phyloP scores from a whole-genome alignment of 2,113 vertebrate genomes.

The Sterna hirundo region DNA sequence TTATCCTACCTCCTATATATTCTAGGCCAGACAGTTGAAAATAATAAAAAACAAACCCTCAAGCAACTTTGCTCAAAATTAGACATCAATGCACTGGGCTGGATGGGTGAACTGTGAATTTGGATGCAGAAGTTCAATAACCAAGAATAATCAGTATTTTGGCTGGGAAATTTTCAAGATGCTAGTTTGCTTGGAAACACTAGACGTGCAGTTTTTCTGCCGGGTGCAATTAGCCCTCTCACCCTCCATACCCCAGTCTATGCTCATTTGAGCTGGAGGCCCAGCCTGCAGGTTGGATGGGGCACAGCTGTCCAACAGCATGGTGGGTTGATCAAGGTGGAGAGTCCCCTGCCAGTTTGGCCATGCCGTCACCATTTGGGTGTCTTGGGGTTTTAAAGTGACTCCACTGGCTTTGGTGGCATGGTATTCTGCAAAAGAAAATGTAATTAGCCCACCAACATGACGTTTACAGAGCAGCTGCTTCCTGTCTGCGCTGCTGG shows the following conservation, averaged over 20 bases:
- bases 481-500: background rate
- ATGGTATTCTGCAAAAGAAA: background rate
- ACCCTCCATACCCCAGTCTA: background rate
- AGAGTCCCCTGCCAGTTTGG: background rate
- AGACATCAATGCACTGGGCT: background rate
- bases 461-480: background rate
- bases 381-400: background rate
- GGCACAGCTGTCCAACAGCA: background rate
- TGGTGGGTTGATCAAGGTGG: background rate
- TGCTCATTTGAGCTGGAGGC: background rate
- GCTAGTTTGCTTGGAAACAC: background rate
- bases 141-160: slow-evolving; percentile 40
- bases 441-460: background rate
- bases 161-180: background rate
- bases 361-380: background rate
- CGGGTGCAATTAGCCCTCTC: background rate
- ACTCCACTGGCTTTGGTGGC: background rate
- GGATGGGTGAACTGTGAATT: background rate
- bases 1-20: background rate
- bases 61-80: background rate
- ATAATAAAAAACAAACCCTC: background rate
- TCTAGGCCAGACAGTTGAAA: background rate
- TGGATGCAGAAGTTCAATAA: slow-evolving; percentile 19
- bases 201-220: background rate
- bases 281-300: background rate